These are phyloP conservation scores for Prolemur simus DNA, from an alignment of 2,113 vertebrate species.

Conservation along the genomic window DNA sequence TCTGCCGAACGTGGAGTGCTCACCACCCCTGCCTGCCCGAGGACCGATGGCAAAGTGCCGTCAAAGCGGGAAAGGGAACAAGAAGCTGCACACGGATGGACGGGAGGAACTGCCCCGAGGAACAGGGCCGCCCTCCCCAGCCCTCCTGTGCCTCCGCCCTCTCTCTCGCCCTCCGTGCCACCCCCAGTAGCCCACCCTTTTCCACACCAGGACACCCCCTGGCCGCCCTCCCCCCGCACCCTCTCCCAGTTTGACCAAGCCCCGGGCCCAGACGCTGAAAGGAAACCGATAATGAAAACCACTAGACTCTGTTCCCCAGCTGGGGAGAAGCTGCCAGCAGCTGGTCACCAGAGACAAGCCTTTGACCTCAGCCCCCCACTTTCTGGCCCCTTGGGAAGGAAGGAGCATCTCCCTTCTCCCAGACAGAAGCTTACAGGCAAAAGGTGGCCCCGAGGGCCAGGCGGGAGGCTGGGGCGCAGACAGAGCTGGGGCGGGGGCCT, in stretches of 20 bases:
- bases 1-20: neutral
- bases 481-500: neutral
- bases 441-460: neutral
- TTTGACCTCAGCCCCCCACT: neutral
- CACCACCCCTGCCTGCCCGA: neutral
- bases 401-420: neutral
- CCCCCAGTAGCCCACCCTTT: neutral
- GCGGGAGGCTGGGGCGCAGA: neutral
- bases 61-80: neutral
- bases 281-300: conserved; percentile 70
- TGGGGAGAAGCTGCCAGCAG: neutral
- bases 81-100: neutral
- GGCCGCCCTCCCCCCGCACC: neutral
- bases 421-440: neutral
- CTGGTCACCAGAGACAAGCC: conserved; percentile 14
- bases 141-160: neutral
- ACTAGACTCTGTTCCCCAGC: neutral
- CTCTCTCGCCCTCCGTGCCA: neutral
- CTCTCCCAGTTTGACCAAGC: neutral
- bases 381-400: neutral
- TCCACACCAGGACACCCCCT: neutral
- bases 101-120: neutral
- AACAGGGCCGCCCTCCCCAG: neutral
- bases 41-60: neutral
- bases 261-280: conserved; percentile 41